A percentile compares a stretch with the other conserved stretches of the same genome.
Conservation (phyloP, 2,888 invertebrate species). For the Eupithecia inturbata region DNA sequence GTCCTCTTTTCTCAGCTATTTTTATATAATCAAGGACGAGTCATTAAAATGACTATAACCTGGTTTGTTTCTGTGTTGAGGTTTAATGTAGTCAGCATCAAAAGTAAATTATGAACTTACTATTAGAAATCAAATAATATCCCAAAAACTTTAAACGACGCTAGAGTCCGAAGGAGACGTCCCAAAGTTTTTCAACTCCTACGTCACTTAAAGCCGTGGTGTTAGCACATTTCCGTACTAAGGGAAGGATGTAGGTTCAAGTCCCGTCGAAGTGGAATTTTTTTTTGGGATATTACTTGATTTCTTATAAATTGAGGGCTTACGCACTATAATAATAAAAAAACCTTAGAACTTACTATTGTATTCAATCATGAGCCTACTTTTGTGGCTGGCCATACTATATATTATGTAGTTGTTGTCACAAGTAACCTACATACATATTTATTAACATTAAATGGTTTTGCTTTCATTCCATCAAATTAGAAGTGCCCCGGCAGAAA, state of each 20-base stretch:
- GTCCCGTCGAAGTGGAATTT: too few relatives aligned
- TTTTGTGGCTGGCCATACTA: neutral
- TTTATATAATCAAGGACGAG: neutral
- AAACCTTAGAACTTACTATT: neutral
- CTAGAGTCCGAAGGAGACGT: too few relatives aligned
- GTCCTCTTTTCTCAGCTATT: neutral
- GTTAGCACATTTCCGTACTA: too few relatives aligned
- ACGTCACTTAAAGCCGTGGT: too few relatives aligned
- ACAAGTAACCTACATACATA: conserved; percentile 1
- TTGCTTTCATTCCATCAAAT: neutral
- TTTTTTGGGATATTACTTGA: too few relatives aligned
- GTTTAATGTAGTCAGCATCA: neutral
- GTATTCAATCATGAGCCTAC: neutral
- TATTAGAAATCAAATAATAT: too few relatives aligned
- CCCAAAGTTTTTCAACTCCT: too few relatives aligned
- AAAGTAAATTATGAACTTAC: neutral
- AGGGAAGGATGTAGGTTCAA: too few relatives aligned
- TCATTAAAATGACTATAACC: neutral
- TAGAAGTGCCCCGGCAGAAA: neutral
- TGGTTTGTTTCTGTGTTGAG: neutral
- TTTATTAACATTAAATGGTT: neutral
- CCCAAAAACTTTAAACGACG: too few relatives aligned
- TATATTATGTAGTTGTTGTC: neutral
- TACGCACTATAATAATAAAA: too few relatives aligned
- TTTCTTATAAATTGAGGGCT: too few relatives aligned